Evolutionary conservation across 2,888 invertebrate genomes (phyloP), one percentile per base, ranked within the genome.

Genomic region (Idaea aversata): DNA sequence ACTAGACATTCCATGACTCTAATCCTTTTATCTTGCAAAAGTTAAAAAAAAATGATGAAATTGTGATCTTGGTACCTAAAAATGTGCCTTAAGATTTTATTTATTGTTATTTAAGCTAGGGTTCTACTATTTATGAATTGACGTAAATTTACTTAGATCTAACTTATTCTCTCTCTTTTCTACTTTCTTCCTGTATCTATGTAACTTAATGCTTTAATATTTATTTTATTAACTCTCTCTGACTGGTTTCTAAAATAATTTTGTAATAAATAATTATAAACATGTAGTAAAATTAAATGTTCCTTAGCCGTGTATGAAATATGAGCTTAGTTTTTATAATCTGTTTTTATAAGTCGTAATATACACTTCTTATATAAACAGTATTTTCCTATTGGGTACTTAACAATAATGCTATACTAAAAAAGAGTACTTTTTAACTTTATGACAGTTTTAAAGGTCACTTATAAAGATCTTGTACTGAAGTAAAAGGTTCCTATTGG

Each of bases 61-160:
- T 88, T 91, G 90, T 92, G 91, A 91, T 92, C 88, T 88, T 87
- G 90, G 89, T 90, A 90, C 88, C 88, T 88, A 87, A 87, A 87
- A 79, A 86, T 82, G 91, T 92, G 92, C 92, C 92, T 92, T 92
- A 91, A 88, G 85, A 91, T 88, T 78, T 91, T 91, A 92, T 93
- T 92, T 91, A 91, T 91, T 92, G 87, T 90, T 90, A 91, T 84
- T 88, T 87, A 91, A 88, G 88, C 84, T 90, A 88, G 84, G 85
- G 84, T 82, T 87, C 80, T 47, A 47, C 47, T 90, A 90, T 91
- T 90, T 89, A 88, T 87, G 84, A 86, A 86, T 85, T 90, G 89
- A 90, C 88, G 80, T 74, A 81, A 85, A 85, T 79, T 72, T 80
- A 83, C 84, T 83, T 84, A 86, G 83, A 81, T 79, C 77, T 86